Conservation (phyloP, 2,888 invertebrate genomes). For the Amaurobius ferox region DNA sequence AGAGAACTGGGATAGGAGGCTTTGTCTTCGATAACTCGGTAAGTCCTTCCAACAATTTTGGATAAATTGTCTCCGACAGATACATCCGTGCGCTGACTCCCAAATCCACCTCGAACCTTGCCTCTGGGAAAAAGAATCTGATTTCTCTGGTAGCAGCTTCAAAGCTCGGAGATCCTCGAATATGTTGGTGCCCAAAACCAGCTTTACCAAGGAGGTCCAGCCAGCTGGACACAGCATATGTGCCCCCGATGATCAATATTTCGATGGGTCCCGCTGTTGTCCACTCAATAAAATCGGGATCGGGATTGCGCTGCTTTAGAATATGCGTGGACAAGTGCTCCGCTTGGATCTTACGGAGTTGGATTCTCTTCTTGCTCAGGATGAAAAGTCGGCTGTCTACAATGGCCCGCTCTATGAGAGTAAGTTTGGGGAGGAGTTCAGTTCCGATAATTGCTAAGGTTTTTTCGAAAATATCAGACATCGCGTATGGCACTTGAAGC, state of each 20-base stretch:
- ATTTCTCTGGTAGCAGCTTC: constrained; percentile 44
- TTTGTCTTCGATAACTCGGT: constrained; percentile 40
- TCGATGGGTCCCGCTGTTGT: constrained; percentile 52
- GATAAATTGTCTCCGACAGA: constrained; percentile 42
- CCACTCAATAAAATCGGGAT: constrained; percentile 43
- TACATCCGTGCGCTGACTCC: constrained; percentile 36
- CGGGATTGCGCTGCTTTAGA: constrained; percentile 11
- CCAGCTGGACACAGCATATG: constrained; percentile 65
- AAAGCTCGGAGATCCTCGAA: constrained; percentile 33
- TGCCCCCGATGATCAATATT: constrained; percentile 62
- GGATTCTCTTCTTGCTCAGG: constrained; percentile 36
- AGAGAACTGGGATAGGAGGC: constrained; percentile 53
- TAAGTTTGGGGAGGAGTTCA: constrained; percentile 13
- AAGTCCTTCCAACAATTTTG: constrained; percentile 43
- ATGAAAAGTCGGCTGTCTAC: constrained; percentile 33
- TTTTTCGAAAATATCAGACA: constrained; percentile 36
- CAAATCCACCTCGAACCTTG: constrained; percentile 31
- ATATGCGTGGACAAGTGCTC: neutral
- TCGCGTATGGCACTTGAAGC: neutral
- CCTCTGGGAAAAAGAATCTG: constrained; percentile 58
- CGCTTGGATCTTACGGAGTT: constrained; percentile 38
- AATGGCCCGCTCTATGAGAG: constrained; percentile 30
- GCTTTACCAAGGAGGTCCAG: constrained; percentile 66
- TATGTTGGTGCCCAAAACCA: constrained; percentile 21
- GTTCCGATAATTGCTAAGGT: constrained; percentile 43